Base-by-base conservation (phyloP, 2,113 vertebrate genomes). In the Tretioscincus oriximinensis region DNA sequence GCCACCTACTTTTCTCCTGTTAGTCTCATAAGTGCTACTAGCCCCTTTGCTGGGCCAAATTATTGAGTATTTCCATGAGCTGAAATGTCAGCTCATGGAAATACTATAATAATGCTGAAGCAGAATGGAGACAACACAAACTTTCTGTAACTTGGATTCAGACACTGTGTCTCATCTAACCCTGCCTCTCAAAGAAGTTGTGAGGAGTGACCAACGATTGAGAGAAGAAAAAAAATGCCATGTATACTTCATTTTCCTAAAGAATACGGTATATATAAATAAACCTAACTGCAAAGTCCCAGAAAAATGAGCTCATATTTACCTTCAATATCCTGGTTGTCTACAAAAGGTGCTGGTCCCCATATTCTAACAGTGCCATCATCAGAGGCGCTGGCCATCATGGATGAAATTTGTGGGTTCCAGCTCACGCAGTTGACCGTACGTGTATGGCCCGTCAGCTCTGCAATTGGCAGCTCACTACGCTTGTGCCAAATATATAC, bases 401-500 rank as follows among this genome's bases (percentile, higher is more conserved):
- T 96, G 81, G 97, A 97, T 1, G 98, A 97, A 78, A 97, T 86
- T 88, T 95, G 95, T 0, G 97, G 98, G 96, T 99, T 99, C 98
- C 98, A 99, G 96, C 97, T 99, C 81, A 99, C 97, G 77, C 98
- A 99, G 89, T 99, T 99, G 45, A 99, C 98, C 7, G 98, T 99
- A 81, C 98, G 97, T 0, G 97, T 98, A 94, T 99, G 98, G 81
- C 98, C 98, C 0, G 97, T 97, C 93, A 99, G 95, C 93, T 99
- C 97, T 0, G 98, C 98, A 20, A 99, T 98, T 24, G 98, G 98
- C 93, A 99, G 94, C 91, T 99, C 98, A 0, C 98, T 99, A 70
- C 97, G 97, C 88, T 97, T 96, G 95, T 99, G 98, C 98, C 98
- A 99, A 92, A 99, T 97, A 94, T 99, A 99, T 83, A 99, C 98